Percentiles rank a stretch among this genome's conserved stretches.
phyloP scores from a whole-genome alignment of 2,888 invertebrate genomes.

The Nephrotoma flavescens region DNA sequence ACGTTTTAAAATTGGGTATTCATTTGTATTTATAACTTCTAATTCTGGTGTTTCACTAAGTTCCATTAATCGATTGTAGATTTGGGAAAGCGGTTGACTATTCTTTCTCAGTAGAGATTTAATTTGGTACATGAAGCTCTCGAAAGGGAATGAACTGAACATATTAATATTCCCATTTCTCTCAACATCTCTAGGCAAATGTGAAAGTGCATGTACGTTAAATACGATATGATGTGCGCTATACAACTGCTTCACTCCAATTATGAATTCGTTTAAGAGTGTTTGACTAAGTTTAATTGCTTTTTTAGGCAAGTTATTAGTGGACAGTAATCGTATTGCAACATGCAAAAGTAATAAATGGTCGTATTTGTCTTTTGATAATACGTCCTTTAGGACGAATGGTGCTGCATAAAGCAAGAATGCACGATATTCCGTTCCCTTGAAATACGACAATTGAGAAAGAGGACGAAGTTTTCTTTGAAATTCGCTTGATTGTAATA shows the following conservation, averaged over 20 bases:
- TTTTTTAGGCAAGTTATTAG: no score
- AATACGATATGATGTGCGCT: constrained; percentile 12
- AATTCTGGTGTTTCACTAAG: constrained; percentile 1
- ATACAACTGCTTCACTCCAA: no score
- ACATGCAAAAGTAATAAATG: constrained; percentile 14
- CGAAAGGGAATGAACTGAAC: constrained; percentile 16
- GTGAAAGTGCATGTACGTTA: constrained; percentile 16
- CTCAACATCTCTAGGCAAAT: constrained; percentile 14
- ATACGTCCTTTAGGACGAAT: constrained; percentile 12
- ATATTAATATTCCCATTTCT: constrained; percentile 13
- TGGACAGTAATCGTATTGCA: no score
- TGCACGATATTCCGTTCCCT: not conserved
- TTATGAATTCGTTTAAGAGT: no score
- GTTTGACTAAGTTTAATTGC: no score
- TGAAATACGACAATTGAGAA: not conserved
- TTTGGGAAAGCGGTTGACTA: constrained; percentile 13
- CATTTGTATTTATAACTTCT: not conserved
- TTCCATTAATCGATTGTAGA: constrained; percentile 12
- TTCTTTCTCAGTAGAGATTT: constrained; percentile 12
- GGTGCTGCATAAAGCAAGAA: constrained; percentile 15
- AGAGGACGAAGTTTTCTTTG: constrained; percentile 12
- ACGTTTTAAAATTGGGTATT: not conserved
- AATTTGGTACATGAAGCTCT: constrained; percentile 13
- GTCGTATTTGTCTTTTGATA: constrained; percentile 10
- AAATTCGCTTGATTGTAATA: constrained; percentile 14